phyloP scores from a whole-genome alignment of 1,140 invertebrate genomes.

The Holcopasites calliopsidis region DNA sequence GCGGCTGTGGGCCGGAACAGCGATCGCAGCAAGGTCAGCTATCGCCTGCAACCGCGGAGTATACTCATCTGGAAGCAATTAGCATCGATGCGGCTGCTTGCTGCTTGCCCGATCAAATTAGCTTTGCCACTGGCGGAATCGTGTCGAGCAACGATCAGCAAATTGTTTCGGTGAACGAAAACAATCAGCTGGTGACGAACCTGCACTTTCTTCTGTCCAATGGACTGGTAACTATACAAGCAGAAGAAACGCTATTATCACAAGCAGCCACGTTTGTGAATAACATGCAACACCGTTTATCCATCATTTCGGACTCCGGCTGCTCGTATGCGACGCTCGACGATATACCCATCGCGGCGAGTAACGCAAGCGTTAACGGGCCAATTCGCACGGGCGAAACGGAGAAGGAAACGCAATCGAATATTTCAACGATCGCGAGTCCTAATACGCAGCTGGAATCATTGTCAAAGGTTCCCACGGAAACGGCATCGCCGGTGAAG shows the following conservation, averaged over 20 bases:
- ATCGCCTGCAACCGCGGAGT: conserved; percentile 30
- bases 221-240: conserved; percentile 70
- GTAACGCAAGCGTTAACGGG: not conserved
- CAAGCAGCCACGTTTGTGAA: conserved; percentile 10
- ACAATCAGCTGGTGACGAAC: conserved; percentile 71
- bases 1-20: not conserved
- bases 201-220: conserved; percentile 69
- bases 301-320: not conserved
- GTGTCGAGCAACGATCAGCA: conserved; percentile 63
- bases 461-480: not conserved
- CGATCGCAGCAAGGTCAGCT: not conserved
- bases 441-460: not conserved
- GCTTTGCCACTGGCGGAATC: conserved; percentile 57
- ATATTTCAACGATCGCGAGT: not conserved
- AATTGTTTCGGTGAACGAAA: conserved; percentile 65
- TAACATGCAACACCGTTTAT: not conserved
- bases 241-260: conserved; percentile 61
- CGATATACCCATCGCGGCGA: not conserved
- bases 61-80: conserved; percentile 52
- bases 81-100: conserved; percentile 55
- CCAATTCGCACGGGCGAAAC: not conserved
- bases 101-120: conserved; percentile 62
- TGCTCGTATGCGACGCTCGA: not conserved
- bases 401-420: not conserved
- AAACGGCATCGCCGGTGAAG: not conserved